phyloP scores from a whole-genome alignment of 2,797 vertebrate species.

The Peromyscus aztecus region DNA sequence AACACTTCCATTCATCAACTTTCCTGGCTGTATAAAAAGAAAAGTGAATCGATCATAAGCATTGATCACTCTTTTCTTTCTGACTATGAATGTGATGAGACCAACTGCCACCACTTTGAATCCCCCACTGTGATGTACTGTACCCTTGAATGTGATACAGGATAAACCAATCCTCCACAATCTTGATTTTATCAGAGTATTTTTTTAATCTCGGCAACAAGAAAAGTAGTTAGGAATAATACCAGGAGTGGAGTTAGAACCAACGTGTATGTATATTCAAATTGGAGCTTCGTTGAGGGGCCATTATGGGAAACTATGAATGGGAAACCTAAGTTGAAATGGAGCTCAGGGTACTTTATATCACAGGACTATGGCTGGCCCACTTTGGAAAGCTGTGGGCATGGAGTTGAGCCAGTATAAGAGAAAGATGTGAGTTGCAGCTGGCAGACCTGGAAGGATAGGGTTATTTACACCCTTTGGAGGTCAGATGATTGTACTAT shows the following conservation, averaged over 20 bases:
- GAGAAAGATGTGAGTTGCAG: neutral
- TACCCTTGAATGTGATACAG: neutral
- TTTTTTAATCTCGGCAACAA: neutral
- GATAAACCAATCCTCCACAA: neutral
- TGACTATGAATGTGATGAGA: neutral
- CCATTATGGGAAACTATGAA: neutral
- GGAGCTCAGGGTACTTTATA: neutral
- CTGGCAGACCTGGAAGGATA: neutral
- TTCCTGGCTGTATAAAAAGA: neutral
- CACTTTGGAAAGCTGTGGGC: neutral
- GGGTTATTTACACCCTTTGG: neutral
- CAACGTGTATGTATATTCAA: no score
- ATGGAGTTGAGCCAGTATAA: no score
- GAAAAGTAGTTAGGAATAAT: neutral
- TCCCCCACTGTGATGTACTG: neutral
- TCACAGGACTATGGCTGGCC: neutral
- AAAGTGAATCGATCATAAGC: neutral
- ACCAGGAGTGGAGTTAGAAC: neutral
- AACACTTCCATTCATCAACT: slow-evolving; percentile 42
- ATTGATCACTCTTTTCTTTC: neutral
- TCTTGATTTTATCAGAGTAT: neutral
- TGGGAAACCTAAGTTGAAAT: neutral
- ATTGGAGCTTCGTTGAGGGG: neutral
- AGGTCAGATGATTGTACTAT: neutral
- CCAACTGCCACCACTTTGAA: neutral